Percentiles rank a stretch among this genome's conserved stretches.
Conservation (phyloP, 2,113 vertebrate genomes). For the Barnardius zonarius region DNA sequence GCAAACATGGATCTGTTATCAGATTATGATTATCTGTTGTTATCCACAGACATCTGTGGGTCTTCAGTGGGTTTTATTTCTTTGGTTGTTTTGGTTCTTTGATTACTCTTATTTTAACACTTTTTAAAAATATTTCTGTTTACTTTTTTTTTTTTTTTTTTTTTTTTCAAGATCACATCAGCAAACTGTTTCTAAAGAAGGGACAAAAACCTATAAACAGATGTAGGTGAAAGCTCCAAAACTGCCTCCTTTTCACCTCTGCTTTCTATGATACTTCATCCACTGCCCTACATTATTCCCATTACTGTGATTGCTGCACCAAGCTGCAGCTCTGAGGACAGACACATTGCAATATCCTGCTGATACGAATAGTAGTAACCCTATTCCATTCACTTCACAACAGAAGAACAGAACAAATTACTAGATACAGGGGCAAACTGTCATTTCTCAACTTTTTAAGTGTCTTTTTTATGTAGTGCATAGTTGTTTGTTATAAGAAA, state of each 20-base stretch:
- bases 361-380: neutral
- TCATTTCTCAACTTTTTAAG: neutral
- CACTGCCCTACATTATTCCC: neutral
- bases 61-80: neutral
- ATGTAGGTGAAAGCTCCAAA: neutral
- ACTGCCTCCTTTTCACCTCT: neutral
- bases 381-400: neutral
- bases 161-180: neutral
- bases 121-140: neutral
- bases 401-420: neutral
- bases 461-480: neutral
- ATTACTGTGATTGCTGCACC: neutral
- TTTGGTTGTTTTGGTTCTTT: rapidly evolving
- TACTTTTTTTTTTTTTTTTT: neutral
- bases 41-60: neutral
- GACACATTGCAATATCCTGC: neutral
- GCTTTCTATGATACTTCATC: neutral
- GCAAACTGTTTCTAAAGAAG: neutral
- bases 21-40: neutral
- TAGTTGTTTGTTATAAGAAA: neutral
- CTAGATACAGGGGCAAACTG: neutral
- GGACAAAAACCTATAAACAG: neutral
- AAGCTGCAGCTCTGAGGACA: neutral
- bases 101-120: neutral
- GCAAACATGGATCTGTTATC: neutral